Conservation (phyloP, 2,888 invertebrate genomes). For the Zhengitettix transpicula region DNA sequence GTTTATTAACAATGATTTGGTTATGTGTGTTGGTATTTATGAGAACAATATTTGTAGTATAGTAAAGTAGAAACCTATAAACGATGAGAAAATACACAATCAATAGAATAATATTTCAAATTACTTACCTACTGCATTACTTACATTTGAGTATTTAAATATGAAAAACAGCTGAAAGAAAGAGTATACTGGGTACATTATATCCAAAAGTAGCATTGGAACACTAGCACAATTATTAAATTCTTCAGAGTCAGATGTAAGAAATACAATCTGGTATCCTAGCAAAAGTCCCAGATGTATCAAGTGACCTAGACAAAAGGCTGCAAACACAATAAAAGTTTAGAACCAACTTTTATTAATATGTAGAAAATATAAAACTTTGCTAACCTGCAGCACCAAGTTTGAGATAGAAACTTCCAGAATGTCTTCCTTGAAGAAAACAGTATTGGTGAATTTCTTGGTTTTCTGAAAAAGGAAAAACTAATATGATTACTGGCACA, state of each 20-base stretch:
- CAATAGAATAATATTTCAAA: too few species aligned
- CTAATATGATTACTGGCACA: too few species aligned
- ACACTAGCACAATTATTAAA: constrained; percentile 43
- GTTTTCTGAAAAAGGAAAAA: constrained; percentile 14
- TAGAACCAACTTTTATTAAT: background rate
- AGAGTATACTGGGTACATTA: constrained; percentile 55
- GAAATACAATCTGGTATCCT: constrained; percentile 46
- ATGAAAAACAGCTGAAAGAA: constrained; percentile 62
- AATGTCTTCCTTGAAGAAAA: constrained; percentile 49
- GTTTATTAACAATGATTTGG: too few species aligned
- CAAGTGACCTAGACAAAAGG: constrained; percentile 61
- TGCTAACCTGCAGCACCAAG: constrained; percentile 48
- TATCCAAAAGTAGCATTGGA: constrained; percentile 41
- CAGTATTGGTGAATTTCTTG: constrained; percentile 35
- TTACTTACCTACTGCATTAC: constrained; percentile 12
- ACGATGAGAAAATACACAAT: too few species aligned
- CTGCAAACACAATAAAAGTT: constrained; percentile 27
- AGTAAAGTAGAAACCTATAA: too few species aligned
- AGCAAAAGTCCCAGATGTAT: constrained; percentile 55
- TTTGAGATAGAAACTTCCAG: constrained; percentile 57
- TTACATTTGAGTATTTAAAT: constrained; percentile 68
- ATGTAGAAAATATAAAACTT: background rate
- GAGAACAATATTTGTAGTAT: too few species aligned
- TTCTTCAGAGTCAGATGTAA: constrained; percentile 33
- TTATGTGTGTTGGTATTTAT: too few species aligned